A percentile compares a stretch with the other conserved stretches of the same genome.
These are phyloP conservation scores for Okamejei kenojei DNA, from an alignment of 2,797 vertebrate genomes.

Conservation along the genomic window DNA sequence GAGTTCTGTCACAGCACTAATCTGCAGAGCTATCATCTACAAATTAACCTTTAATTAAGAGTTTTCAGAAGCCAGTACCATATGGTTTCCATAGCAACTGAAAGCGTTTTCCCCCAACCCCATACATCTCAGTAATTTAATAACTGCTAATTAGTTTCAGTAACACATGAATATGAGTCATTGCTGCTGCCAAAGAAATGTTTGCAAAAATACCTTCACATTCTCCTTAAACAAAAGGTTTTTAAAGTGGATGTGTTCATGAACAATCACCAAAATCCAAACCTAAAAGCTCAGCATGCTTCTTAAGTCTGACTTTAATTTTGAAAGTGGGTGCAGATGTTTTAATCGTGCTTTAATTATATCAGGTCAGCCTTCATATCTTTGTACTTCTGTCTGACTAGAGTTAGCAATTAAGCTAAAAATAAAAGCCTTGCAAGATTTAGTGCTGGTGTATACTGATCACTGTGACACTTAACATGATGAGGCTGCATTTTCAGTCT, in stretches of 20 bases:
- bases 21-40: slow-evolving; percentile 35
- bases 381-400: not conserved
- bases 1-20: slow-evolving; percentile 27
- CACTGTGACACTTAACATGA: not conserved
- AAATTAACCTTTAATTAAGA: slow-evolving; percentile 39
- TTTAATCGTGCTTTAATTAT: not conserved
- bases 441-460: not conserved
- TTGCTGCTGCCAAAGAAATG: slow-evolving; percentile 24
- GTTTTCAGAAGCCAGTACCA: slow-evolving; percentile 23
- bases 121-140: slow-evolving; percentile 27
- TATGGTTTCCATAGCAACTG: slow-evolving; percentile 8
- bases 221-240: slow-evolving; percentile 4
- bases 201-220: slow-evolving; percentile 32
- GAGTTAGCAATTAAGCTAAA: slow-evolving; percentile 33
- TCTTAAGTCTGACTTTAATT: not conserved
- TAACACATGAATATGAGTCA: slow-evolving; percentile 36
- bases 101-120: slow-evolving; percentile 5
- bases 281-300: not conserved
- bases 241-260: not conserved
- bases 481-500: not conserved
- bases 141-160: slow-evolving; percentile 36
- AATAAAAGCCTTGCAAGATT: not conserved
- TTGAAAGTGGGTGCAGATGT: slow-evolving; percentile 18
- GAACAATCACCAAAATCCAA: slow-evolving; percentile 22
- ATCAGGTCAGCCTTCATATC: not conserved